These are phyloP conservation scores for Nannoperca australis DNA, from an alignment of 2,797 vertebrate species.

Conservation along the genomic window DNA sequence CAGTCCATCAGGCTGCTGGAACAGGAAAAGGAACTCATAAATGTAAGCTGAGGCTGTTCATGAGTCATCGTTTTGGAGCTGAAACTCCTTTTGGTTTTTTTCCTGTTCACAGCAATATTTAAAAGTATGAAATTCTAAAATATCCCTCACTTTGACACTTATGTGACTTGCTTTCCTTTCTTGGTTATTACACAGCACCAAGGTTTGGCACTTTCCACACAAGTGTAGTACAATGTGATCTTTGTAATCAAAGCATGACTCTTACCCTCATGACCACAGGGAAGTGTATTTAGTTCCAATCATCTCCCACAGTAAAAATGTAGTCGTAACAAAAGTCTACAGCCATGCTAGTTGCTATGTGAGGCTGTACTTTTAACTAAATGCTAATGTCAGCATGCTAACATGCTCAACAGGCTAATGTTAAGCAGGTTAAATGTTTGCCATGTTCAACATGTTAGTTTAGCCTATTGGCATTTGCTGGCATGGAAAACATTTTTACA, in stretches of 20 bases:
- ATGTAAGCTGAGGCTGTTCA: slow-evolving; percentile 58
- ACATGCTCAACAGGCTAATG: slow-evolving; percentile 7
- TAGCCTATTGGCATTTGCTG: background rate
- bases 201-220: slow-evolving; percentile 48
- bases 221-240: slow-evolving; percentile 66
- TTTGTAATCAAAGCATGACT: slow-evolving; percentile 73
- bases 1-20: slow-evolving; percentile 68
- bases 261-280: slow-evolving; percentile 25
- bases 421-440: background rate
- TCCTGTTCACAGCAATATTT: slow-evolving; percentile 65
- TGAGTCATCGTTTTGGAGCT: slow-evolving; percentile 73
- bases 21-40: slow-evolving; percentile 73
- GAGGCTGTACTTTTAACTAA: background rate
- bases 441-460: background rate
- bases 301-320: slow-evolving; percentile 37
- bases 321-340: slow-evolving; percentile 16
- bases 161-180: slow-evolving; percentile 57
- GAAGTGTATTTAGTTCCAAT: slow-evolving; percentile 42
- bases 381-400: slow-evolving; percentile 7
- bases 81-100: slow-evolving; percentile 57
- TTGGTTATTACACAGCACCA: slow-evolving; percentile 53
- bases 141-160: slow-evolving; percentile 66
- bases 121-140: slow-evolving; percentile 56
- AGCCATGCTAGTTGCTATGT: background rate
- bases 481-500: background rate